Base-by-base conservation (phyloP, 2,113 vertebrate species). In the Glaucidium brasilianum region DNA sequence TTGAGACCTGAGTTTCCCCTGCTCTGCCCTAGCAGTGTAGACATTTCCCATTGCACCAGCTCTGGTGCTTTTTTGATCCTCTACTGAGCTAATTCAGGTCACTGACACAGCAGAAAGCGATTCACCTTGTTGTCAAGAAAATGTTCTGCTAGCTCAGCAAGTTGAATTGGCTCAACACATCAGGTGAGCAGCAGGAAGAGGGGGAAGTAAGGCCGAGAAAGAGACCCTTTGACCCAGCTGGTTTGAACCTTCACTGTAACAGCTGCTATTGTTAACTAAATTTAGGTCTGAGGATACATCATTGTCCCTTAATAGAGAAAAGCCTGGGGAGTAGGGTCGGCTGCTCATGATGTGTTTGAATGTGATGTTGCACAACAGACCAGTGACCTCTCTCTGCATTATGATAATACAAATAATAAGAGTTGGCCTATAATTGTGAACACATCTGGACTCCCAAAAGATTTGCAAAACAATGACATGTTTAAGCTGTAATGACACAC, bases 251-350 rank as follows among this genome's bases (percentile, higher is more conserved):
- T 81, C 84, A 59, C 30, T 78, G 13, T 30, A 77, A 71, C 80
- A 89, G 73, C 84, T 95, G 91, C 73, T 87, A 94, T 92, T 92
- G 94, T 96, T 90, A 85, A 60, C 93, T 96, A 96, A 95, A 96
- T 95, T 95, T 96, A 94, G 89, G 49, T 75, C 73, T 91, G 80
- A 82, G 76, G 37, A 73, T 88, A 53, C 67, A 69, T 74, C 55
- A 80, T 91, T 92, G 32, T 71, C 47, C 56, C 32, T 72, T 56
- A 82, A 94, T 5, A 68, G 73, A 91, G 79, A 78, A 64, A 89
- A 95, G 60, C 43, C 73, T 49, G 52, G 41, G 35, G 27, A 85
- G 16, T 0, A 0, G 52, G 76, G 8, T 63, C 60, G 84, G 86
- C 47, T 82, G 69, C 39, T 90, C 12, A 0, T 25, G 12, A 52